Conservation (phyloP, 1,140 invertebrate species). For the Brachionus manjavacas region DNA sequence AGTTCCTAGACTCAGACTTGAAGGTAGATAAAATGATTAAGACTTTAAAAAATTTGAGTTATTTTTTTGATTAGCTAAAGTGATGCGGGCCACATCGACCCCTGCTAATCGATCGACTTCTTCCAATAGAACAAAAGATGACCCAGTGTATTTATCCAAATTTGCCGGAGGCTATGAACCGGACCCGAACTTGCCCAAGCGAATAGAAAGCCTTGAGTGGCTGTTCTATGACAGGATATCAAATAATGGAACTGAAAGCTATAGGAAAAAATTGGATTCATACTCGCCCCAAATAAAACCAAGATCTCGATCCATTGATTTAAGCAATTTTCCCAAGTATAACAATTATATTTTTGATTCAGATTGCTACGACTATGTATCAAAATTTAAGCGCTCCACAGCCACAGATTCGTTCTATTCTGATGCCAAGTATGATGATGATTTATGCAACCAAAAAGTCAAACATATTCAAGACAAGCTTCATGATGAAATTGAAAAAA, state of each 20-base stretch:
- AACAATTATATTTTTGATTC: background rate
- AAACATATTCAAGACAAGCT: background rate
- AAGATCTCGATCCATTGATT: slow-evolving; percentile 47
- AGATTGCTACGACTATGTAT: background rate
- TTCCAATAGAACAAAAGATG: slow-evolving; percentile 65
- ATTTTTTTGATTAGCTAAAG: background rate
- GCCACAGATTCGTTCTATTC: background rate
- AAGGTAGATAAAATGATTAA: background rate
- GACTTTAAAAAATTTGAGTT: background rate
- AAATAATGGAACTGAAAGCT: slow-evolving; percentile 71
- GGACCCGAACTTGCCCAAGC: slow-evolving; percentile 69
- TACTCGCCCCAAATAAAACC: background rate
- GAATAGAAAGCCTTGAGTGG: slow-evolving; percentile 97
- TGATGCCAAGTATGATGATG: background rate
- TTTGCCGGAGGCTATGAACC: slow-evolving; percentile 92
- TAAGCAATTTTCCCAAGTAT: slow-evolving; percentile 47
- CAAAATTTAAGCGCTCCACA: background rate
- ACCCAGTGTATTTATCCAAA: slow-evolving; percentile 91
- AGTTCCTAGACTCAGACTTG: background rate
- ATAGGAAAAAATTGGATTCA: slow-evolving; percentile 28
- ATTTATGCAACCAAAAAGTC: slow-evolving; percentile 61
- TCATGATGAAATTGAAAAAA: slow-evolving; percentile 61
- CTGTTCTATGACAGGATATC: slow-evolving; percentile 68
- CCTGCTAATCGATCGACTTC: background rate
- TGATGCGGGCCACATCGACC: background rate